A percentile compares a stretch with the other conserved stretches of the same genome.
These are phyloP conservation scores for Amphipoea lucens DNA, from an alignment of 2,888 invertebrate genomes.

Conservation along the genomic window DNA sequence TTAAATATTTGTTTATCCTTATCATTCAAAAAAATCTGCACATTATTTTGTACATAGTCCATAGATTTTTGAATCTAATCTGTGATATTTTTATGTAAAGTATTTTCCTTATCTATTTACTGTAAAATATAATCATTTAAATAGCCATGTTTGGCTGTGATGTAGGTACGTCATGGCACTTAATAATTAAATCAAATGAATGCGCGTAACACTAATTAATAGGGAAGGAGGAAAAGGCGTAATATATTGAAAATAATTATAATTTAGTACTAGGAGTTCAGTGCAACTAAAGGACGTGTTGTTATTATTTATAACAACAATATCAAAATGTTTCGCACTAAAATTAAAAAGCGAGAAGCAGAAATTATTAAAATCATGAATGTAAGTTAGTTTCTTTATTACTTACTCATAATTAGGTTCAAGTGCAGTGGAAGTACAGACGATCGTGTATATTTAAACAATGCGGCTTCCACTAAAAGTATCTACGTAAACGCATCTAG, in stretches of 20 bases:
- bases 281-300: slow-evolving; percentile 3
- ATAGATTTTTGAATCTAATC: not conserved
- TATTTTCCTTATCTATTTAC: not conserved
- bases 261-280: not conserved
- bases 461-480: not conserved
- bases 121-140: not conserved
- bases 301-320: not conserved
- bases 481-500: too few species aligned
- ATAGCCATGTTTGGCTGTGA: not conserved
- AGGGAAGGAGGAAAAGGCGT: slow-evolving; percentile 40
- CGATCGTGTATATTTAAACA: not conserved
- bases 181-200: slow-evolving; percentile 28
- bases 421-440: not conserved
- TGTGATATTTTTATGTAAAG: not conserved
- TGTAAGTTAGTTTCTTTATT: slow-evolving; percentile 26
- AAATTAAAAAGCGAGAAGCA: slow-evolving; percentile 77
- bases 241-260: slow-evolving; percentile 25
- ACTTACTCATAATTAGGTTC: not conserved
- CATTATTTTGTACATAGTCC: not conserved
- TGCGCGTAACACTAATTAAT: slow-evolving; percentile 18
- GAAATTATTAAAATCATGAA: slow-evolving; percentile 40
- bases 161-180: not conserved
- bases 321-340: slow-evolving; percentile 75
- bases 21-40: not conserved
- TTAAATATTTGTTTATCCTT: not conserved